phyloP scores from a whole-genome alignment of 2,888 invertebrate genomes.

The Cheilosia variabilis region DNA sequence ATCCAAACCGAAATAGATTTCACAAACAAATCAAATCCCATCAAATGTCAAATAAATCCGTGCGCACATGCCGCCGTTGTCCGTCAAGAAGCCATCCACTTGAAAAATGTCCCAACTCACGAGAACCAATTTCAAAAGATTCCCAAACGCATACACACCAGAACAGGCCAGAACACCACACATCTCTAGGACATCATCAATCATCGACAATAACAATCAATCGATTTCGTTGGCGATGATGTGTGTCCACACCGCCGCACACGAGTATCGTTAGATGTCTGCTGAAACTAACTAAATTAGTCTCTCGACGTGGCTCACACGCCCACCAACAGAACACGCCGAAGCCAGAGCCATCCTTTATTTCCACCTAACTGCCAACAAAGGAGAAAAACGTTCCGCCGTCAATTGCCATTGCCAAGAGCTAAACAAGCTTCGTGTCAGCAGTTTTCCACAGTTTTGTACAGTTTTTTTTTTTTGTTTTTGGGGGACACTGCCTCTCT shows the following conservation, averaged over 20 bases:
- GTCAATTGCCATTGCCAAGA: constrained; percentile 27
- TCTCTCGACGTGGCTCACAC: constrained; percentile 40
- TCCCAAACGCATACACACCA: constrained; percentile 41
- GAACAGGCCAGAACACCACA: neutral
- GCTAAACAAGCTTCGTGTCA: constrained; percentile 52
- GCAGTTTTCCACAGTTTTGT: constrained; percentile 37
- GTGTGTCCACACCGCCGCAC: constrained; percentile 34
- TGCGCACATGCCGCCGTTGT: constrained; percentile 14
- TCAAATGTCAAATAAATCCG: constrained; percentile 56
- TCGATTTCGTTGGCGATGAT: constrained; percentile 45
- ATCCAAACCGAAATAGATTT: constrained; percentile 13
- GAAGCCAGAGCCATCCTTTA: constrained; percentile 1
- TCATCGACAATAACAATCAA: constrained; percentile 70
- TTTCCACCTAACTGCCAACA: constrained; percentile 32
- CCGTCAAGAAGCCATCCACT: constrained; percentile 47
- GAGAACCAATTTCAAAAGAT: constrained; percentile 56
- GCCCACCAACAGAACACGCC: constrained; percentile 9
- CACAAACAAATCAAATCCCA: constrained; percentile 12
- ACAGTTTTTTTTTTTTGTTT: neutral
- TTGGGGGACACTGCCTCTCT: neutral
- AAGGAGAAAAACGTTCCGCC: constrained; percentile 31
- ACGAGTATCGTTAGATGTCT: constrained; percentile 46
- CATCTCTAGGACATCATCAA: constrained; percentile 64
- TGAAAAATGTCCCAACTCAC: constrained; percentile 22
- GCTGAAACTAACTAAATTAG: constrained; percentile 67